These are phyloP conservation scores for Macquaria australasica DNA, from an alignment of 2,113 vertebrate genomes.

Conservation along the genomic window DNA sequence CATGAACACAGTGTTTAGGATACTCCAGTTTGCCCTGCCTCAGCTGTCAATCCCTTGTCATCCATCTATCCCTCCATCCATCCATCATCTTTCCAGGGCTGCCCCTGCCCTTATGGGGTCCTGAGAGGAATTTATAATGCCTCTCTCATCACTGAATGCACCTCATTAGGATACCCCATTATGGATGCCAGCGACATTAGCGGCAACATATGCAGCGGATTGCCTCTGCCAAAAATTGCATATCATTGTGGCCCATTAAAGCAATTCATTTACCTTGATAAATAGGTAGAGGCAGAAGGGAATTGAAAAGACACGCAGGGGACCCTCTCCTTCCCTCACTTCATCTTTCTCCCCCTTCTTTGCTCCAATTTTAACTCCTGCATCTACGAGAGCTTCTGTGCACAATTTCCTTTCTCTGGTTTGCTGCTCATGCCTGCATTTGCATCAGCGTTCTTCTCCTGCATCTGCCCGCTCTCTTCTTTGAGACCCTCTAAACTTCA, in stretches of 20 bases:
- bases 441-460: conserved; percentile 10
- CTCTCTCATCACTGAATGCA: conserved; percentile 67
- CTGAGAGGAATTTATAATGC: conserved; percentile 50
- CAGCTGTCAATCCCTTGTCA: conserved; percentile 10
- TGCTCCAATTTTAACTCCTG: conserved; percentile 49
- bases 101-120: conserved; percentile 16
- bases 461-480: neutral
- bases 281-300: conserved; percentile 67
- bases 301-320: conserved; percentile 65
- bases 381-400: conserved; percentile 30
- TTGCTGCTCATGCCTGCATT: conserved; percentile 9
- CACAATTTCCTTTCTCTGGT: neutral
- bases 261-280: conserved; percentile 76
- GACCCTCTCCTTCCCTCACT: conserved; percentile 47
- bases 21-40: neutral
- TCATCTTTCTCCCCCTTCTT: conserved; percentile 41
- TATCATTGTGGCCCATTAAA: conserved; percentile 78
- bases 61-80: neutral
- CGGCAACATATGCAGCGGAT: conserved; percentile 72
- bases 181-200: conserved; percentile 71
- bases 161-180: conserved; percentile 77
- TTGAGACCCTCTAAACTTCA: conserved; percentile 25
- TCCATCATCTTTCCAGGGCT: conserved; percentile 24
- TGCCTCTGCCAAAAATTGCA: conserved; percentile 79
- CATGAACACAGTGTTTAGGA: neutral